Evolutionary conservation across 1,140 invertebrate genomes (phyloP).

Genomic region (Leptinotarsa undecemlineata): DNA sequence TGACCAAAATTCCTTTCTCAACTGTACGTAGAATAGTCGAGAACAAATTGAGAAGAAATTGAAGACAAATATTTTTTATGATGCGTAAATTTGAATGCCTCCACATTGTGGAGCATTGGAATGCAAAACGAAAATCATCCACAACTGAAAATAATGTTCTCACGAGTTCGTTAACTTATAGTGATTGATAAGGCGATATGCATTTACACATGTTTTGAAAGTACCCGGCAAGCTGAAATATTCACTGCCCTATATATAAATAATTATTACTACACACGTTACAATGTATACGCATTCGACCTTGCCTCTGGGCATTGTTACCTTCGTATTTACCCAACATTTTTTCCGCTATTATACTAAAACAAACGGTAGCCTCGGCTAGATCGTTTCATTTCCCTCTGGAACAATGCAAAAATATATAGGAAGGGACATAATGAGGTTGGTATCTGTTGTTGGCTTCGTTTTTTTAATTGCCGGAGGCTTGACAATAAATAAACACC

Average conservation of each 20-base stretch:
- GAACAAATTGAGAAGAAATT: too few species aligned
- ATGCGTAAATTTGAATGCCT: too few species aligned
- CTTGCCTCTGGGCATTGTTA: slow-evolving; percentile 11
- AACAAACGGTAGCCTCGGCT: neutral
- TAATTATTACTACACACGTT: slow-evolving; percentile 19
- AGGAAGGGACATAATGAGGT: neutral
- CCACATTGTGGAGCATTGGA: too few species aligned
- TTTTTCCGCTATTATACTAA: neutral
- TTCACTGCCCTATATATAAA: slow-evolving; percentile 5
- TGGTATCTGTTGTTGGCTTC: too few species aligned
- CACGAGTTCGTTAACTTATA: neutral
- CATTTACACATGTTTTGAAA: slow-evolving; percentile 19
- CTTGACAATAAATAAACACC: neutral
- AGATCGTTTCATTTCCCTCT: neutral
- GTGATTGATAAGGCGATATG: slow-evolving; percentile 15
- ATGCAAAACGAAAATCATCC: too few species aligned
- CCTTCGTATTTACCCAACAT: slow-evolving; percentile 8
- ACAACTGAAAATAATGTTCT: neutral
- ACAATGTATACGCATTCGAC: slow-evolving; percentile 1
- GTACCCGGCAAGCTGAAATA: slow-evolving; percentile 13
- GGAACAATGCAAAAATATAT: neutral
- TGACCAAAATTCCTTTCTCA: too few species aligned
- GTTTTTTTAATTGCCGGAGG: too few species aligned
- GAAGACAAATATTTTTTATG: too few species aligned
- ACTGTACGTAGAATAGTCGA: too few species aligned